Conservation (phyloP, 2,888 invertebrate species). For the Meiosimyza decipiens region DNA sequence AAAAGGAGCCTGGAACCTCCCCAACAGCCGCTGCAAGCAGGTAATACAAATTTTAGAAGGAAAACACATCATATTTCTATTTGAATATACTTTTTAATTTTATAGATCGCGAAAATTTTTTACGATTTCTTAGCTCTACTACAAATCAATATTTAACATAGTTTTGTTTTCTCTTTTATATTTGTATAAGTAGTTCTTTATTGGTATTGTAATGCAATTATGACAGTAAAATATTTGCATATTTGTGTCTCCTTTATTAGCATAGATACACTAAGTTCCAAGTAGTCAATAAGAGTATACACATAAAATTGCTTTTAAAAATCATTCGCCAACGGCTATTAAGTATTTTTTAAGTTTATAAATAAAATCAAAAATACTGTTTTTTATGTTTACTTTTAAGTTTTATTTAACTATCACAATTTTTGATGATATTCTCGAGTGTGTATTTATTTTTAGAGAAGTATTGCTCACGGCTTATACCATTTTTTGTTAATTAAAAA, state of each 20-base stretch:
- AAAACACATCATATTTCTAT: no score
- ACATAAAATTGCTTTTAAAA: slow-evolving; percentile 29
- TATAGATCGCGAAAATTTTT: slow-evolving; percentile 22
- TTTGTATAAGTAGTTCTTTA: not conserved
- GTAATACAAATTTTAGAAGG: no score
- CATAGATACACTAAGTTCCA: no score
- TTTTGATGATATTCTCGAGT: slow-evolving; percentile 20
- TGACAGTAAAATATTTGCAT: slow-evolving; percentile 37
- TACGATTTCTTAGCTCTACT: slow-evolving; percentile 13
- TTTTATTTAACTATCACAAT: slow-evolving; percentile 28
- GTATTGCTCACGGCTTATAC: slow-evolving; percentile 19
- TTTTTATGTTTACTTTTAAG: slow-evolving; percentile 26
- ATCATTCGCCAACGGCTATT: slow-evolving; percentile 39
- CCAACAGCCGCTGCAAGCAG: no score
- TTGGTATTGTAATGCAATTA: slow-evolving; percentile 37
- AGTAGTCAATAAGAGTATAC: slow-evolving; percentile 20
- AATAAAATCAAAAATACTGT: slow-evolving; percentile 40
- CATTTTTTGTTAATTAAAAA: slow-evolving; percentile 5
- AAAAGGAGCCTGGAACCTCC: no score
- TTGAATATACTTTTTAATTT: no score
- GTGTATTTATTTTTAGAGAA: slow-evolving; percentile 19
- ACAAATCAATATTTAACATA: slow-evolving; percentile 3
- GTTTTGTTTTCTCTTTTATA: slow-evolving; percentile 1
- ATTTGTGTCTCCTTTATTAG: no score
- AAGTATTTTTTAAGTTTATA: slow-evolving; percentile 41